These are phyloP conservation scores for Tachina lurida DNA, from an alignment of 2,888 invertebrate species.

Conservation along the genomic window DNA sequence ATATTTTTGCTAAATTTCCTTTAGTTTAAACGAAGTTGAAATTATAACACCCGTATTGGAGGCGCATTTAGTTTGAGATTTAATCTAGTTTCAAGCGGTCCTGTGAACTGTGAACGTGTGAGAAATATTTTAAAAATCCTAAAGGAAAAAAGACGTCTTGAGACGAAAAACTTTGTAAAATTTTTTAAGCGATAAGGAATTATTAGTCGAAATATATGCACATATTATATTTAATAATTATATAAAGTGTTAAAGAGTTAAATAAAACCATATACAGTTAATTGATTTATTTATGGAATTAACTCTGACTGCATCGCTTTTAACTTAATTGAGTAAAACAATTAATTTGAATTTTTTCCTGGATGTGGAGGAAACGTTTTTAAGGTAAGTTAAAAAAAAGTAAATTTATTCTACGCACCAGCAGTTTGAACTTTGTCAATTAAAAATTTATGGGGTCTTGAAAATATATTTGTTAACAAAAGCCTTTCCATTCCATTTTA, in stretches of 20 bases:
- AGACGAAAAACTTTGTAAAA: background rate
- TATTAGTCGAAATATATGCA: background rate
- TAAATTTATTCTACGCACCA: background rate
- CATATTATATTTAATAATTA: background rate
- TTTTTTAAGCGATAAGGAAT: background rate
- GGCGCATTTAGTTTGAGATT: constrained; percentile 56
- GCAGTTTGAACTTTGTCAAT: too few relatives aligned
- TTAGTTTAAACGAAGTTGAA: constrained; percentile 45
- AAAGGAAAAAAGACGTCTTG: constrained; percentile 10
- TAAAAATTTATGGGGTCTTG: too few relatives aligned
- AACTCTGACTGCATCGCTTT: background rate
- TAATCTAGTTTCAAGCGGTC: constrained; percentile 53
- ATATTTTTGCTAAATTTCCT: constrained; percentile 43
- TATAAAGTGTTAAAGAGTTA: constrained; percentile 7
- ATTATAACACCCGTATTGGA: constrained; percentile 40
- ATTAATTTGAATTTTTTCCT: constrained; percentile 4
- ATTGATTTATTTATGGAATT: background rate
- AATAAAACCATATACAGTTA: constrained; percentile 27
- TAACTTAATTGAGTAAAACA: constrained; percentile 6
- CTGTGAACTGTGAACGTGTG: constrained; percentile 29
- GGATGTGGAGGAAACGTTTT: constrained; percentile 15
- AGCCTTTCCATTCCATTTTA: too few relatives aligned
- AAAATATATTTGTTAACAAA: too few relatives aligned
- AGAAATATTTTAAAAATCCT: constrained; percentile 8
- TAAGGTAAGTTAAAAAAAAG: constrained; percentile 36